These are phyloP conservation scores for Acanthoscelides obtectus DNA, from an alignment of 2,888 invertebrate species.

Conservation along the genomic window DNA sequence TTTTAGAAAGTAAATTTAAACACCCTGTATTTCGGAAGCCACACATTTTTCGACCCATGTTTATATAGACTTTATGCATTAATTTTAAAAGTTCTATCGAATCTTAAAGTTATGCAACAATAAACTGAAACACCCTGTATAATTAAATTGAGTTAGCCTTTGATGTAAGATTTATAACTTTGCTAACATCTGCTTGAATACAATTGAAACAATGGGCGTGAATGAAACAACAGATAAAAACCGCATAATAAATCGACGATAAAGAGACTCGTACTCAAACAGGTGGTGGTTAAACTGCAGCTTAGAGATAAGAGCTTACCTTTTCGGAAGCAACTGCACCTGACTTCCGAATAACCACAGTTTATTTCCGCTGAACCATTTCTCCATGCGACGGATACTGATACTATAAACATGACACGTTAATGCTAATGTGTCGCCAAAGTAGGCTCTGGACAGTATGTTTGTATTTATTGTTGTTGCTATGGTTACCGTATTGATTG, in stretches of 20 bases:
- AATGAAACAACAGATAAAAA: not conserved
- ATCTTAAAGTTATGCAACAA: too few species aligned
- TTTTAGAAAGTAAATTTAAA: too few species aligned
- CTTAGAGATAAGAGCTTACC: slow-evolving; percentile 51
- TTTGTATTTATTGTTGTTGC: not conserved
- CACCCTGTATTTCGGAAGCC: too few species aligned
- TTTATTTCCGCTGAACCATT: slow-evolving; percentile 89
- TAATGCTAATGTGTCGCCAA: not conserved
- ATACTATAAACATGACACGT: not conserved
- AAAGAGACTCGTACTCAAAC: not conserved
- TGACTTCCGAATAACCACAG: slow-evolving; percentile 89
- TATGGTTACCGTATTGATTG: not conserved
- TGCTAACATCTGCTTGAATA: too few species aligned
- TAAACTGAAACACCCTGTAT: too few species aligned
- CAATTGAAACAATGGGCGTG: not conserved
- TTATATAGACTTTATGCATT: too few species aligned
- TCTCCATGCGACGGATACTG: slow-evolving; percentile 64
- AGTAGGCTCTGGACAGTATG: not conserved
- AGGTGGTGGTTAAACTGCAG: not conserved
- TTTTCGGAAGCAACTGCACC: slow-evolving; percentile 76
- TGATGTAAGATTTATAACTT: too few species aligned
- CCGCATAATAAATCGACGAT: not conserved
- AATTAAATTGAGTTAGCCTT: too few species aligned
- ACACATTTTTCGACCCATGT: too few species aligned
- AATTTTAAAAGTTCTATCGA: too few species aligned